Percentiles rank a stretch among this genome's conserved stretches.
Evolutionary conservation across 2,113 vertebrate species (phyloP).

Genomic region (Meles meles): DNA sequence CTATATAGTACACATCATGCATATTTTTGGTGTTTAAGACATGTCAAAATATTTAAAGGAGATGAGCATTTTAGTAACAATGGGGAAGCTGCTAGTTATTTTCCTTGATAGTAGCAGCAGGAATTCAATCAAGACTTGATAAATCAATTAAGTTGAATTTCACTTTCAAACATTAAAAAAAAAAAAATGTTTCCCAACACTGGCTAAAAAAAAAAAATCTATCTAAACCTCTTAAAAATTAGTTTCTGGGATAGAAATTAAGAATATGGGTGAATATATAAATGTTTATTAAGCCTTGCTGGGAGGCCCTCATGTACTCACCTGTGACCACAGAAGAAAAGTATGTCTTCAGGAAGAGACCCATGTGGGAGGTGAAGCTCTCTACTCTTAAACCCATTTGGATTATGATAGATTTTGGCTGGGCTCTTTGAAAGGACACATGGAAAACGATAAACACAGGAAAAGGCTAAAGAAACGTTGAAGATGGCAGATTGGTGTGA

Average conservation of each 20-base stretch:
- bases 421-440: background rate
- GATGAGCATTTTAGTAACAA: slow-evolving; percentile 65
- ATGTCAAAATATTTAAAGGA: slow-evolving; percentile 72
- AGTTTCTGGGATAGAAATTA: slow-evolving; percentile 32
- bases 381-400: background rate
- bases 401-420: background rate
- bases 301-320: background rate
- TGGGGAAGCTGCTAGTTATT: slow-evolving; percentile 49
- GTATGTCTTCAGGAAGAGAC: background rate
- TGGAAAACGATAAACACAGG: background rate
- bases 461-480: background rate
- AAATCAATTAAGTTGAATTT: slow-evolving; percentile 54
- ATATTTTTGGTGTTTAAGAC: slow-evolving; percentile 50
- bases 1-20: background rate
- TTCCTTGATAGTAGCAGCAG: slow-evolving; percentile 37
- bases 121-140: slow-evolving; percentile 65
- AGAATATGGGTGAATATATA: background rate
- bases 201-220: background rate
- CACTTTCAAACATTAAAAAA: slow-evolving; percentile 44
- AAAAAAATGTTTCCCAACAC: slow-evolving; percentile 43
- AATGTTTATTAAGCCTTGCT: background rate
- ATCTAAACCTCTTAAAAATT: slow-evolving; percentile 15
- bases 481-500: background rate
- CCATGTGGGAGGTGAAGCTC: background rate
- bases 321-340: background rate